Evolutionary conservation across 2,113 vertebrate genomes (phyloP), one percentile per base, ranked within the genome.

Genomic region (Poeciliopsis turrubarensis): DNA sequence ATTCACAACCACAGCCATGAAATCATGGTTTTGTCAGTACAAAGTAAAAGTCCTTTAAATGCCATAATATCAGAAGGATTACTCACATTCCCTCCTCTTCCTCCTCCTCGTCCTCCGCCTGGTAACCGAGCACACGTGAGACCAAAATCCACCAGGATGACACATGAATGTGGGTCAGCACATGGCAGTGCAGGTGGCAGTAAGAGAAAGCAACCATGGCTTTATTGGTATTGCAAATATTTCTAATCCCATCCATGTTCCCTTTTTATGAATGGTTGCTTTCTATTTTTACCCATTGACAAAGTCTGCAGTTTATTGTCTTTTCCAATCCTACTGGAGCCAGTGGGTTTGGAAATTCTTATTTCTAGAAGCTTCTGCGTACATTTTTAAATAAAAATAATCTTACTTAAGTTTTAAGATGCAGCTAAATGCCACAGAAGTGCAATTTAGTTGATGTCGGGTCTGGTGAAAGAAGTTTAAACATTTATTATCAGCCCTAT

Each of bases 101-200:
- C 60, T 31, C 47, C 61, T 51, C 79, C 34, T 25, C 41, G 60
- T 31, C 32, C 64, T 60, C 79, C 64, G 70, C 60, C 74, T 57
- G 10, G 51, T 57, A 31, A 25, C 68, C 62, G 15, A 10, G 63
- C 39, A 68, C 34, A 60, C 39, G 78, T 32, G 3, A 70, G 76
- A 77, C n/a, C 73, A 72, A 83, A 77, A 87, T 85, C 86, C 84
- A 83, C 70, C 1, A 25, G 51, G 78, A 78, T 60, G 22, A 71
- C 68, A 70, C 32, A 60, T 72, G 82, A 86, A 89, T 91, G 79
- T 88, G 89, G 91, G 85, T 90, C 89, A 86, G 27, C 65, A 47
- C 39, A 27, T 37, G 65, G 39, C 47, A 3, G 60, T 64, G 82
- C 84, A 89, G 89, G 90, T 87, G 80, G 73, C 67, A 75, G 67